Percentiles rank a stretch among this genome's conserved stretches.
phyloP scores from a whole-genome alignment of 2,113 vertebrate genomes.

The Vanacampus margaritifer region DNA sequence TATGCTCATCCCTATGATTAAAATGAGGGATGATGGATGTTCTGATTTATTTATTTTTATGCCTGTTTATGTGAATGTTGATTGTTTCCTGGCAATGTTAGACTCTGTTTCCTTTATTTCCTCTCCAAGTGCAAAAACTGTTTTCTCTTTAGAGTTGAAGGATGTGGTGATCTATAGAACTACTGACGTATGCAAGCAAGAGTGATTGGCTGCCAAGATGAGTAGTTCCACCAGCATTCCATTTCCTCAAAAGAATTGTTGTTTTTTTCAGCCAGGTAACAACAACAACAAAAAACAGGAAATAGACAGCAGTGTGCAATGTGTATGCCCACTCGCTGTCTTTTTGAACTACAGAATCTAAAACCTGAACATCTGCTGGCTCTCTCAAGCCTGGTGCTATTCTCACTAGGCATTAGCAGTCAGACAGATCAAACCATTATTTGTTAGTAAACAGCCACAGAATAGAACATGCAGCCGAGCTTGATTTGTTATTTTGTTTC shows the following conservation, averaged over 20 bases:
- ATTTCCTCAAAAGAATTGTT: background rate
- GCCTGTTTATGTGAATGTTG: background rate
- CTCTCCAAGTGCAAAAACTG: background rate
- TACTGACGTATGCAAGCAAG: background rate
- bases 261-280: background rate
- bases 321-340: background rate
- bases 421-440: background rate
- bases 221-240: conserved; percentile 6
- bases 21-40: background rate
- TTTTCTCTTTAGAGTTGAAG: conserved; percentile 6
- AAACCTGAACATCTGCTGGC: background rate
- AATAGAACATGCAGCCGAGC: background rate
- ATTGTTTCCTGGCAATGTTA: background rate
- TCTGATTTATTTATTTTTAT: background rate
- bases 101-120: background rate
- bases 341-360: background rate
- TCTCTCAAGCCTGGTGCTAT: background rate
- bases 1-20: background rate
- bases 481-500: background rate
- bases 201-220: conserved; percentile 10
- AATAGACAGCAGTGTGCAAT: background rate
- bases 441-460: background rate
- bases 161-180: conserved; percentile 6
- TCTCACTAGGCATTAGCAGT: background rate
- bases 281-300: background rate